Evolutionary conservation across 2,797 vertebrate genomes (phyloP).

Genomic region (Hippocampus kuda): DNA sequence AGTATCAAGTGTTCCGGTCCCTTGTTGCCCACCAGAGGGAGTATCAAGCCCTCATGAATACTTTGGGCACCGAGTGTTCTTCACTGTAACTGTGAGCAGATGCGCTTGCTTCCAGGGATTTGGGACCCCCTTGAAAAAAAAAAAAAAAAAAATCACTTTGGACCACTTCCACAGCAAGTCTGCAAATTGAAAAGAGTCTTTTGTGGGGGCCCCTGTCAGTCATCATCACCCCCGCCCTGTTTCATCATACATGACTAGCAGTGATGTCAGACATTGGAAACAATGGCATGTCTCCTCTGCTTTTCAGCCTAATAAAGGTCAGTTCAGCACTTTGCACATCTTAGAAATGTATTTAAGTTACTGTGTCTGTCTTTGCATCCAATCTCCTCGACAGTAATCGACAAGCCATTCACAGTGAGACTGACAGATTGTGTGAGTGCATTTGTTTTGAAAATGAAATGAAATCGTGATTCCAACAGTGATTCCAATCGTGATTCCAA

Average conservation of each 20-base stretch:
- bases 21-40: slow-evolving; percentile 84
- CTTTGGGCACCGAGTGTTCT: background rate
- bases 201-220: no score
- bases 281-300: background rate
- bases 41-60: slow-evolving; percentile 78
- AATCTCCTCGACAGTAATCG: background rate
- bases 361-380: background rate
- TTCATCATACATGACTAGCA: no score
- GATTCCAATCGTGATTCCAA: background rate
- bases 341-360: background rate
- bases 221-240: no score
- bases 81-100: background rate
- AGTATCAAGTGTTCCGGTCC: slow-evolving; percentile 81
- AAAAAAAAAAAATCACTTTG: background rate
- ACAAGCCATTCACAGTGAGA: background rate
- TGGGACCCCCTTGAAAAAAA: background rate
- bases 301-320: background rate
- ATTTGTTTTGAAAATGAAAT: background rate
- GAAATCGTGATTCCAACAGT: background rate
- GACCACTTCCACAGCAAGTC: background rate
- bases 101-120: no score
- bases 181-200: no score
- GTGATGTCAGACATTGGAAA: background rate
- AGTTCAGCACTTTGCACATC: no score
- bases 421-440: background rate